phyloP scores from a whole-genome alignment of 2,113 vertebrate genomes.

The Serinus canaria region DNA sequence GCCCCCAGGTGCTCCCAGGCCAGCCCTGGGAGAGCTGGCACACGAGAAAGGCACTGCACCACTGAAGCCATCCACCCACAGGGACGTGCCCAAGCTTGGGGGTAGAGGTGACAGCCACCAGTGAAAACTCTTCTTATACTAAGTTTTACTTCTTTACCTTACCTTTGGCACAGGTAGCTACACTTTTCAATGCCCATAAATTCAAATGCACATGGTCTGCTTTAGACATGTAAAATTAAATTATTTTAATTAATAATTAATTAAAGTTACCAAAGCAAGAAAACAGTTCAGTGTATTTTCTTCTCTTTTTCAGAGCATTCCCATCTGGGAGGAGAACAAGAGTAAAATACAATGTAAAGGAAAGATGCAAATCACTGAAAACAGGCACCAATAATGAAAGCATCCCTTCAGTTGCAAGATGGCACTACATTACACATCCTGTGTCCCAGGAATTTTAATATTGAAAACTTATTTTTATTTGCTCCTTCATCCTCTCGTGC shows the following conservation, averaged over 20 bases:
- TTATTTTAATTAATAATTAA: too few species aligned
- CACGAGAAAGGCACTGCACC: background rate
- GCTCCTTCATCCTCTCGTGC: background rate
- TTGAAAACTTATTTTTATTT: background rate
- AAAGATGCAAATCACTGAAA: background rate
- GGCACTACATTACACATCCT: background rate
- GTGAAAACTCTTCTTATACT: rapidly evolving
- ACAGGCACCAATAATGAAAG: background rate
- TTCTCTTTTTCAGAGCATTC: background rate
- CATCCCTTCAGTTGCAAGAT: background rate
- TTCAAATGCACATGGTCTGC: background rate
- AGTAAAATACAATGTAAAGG: background rate
- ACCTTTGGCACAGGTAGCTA: background rate
- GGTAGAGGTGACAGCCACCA: background rate
- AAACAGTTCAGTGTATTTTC: background rate
- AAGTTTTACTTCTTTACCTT: background rate
- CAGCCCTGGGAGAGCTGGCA: background rate
- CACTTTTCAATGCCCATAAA: background rate
- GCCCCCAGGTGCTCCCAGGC: background rate
- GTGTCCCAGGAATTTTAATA: background rate
- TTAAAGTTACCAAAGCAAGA: background rate
- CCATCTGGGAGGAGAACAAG: background rate
- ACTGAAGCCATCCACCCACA: background rate
- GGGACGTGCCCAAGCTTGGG: background rate
- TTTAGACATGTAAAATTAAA: background rate